Conservation (phyloP, 2,888 invertebrate species). For the Hoplodrina ambigua region DNA sequence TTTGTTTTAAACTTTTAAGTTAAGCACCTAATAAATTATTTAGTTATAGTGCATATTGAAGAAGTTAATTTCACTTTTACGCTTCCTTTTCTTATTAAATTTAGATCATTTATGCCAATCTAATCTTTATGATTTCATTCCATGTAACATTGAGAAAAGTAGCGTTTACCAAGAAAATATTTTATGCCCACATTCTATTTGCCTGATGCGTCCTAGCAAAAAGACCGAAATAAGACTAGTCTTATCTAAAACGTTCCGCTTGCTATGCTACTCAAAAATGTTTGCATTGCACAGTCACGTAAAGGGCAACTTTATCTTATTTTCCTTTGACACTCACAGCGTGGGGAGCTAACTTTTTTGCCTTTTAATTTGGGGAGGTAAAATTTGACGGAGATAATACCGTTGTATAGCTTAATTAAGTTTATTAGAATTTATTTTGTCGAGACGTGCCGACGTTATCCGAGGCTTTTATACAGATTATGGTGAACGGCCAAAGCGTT, state of each 20-base stretch:
- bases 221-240: conserved; percentile 13
- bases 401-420: conserved; percentile 86
- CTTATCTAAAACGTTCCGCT: conserved; percentile 28
- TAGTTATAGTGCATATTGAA: neutral
- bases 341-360: conserved; percentile 73
- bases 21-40: conserved; percentile 14
- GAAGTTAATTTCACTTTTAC: neutral
- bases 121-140: no score
- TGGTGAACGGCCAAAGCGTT: conserved; percentile 44
- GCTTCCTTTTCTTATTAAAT: neutral
- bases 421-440: conserved; percentile 88
- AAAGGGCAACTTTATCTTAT: conserved; percentile 76
- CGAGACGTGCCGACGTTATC: conserved; percentile 76
- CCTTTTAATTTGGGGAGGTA: conserved; percentile 82
- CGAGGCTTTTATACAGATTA: conserved; percentile 56
- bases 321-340: conserved; percentile 74
- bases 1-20: conserved; percentile 34
- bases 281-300: conserved; percentile 77
- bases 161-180: neutral
- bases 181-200: neutral
- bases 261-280: conserved; percentile 43
- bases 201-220: neutral
- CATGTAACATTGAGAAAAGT: neutral
- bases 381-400: conserved; percentile 86
- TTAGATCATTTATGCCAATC: neutral